A percentile compares a stretch with the other conserved stretches of the same genome.
These are phyloP conservation scores for Tachystola acroxantha DNA, from an alignment of 2,888 invertebrate species.

Conservation along the genomic window DNA sequence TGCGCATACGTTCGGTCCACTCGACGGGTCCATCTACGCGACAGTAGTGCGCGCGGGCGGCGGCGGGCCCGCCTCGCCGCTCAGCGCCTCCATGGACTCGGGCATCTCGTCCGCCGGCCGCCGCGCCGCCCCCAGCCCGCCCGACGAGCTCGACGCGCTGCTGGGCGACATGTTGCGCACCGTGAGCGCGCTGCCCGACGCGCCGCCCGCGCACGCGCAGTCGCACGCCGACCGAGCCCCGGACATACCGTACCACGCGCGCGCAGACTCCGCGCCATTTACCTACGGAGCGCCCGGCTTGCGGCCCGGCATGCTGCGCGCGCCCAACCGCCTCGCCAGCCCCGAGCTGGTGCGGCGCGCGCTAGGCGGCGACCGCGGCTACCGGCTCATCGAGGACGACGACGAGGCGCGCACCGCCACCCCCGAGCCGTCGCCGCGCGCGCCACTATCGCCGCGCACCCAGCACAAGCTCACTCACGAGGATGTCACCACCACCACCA, in stretches of 20 bases:
- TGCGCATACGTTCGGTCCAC: slow-evolving; percentile 88
- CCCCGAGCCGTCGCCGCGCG: slow-evolving; percentile 40
- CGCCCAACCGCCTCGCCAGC: slow-evolving; percentile 87
- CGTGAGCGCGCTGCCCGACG: slow-evolving; percentile 88
- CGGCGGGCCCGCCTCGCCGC: slow-evolving; percentile 80
- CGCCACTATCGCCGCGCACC: slow-evolving; percentile 53
- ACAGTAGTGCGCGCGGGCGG: slow-evolving; percentile 75
- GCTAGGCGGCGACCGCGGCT: slow-evolving; percentile 58
- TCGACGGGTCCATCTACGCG: slow-evolving; percentile 95
- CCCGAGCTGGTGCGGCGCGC: slow-evolving; percentile 91
- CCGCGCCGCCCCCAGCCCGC: slow-evolving; percentile 73
- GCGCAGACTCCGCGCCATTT: slow-evolving; percentile 92
- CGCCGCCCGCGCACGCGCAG: slow-evolving; percentile 53
- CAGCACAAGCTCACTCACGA: slow-evolving; percentile 60
- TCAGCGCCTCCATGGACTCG: slow-evolving; percentile 94
- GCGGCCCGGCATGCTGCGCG: slow-evolving; percentile 81
- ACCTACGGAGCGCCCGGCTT: slow-evolving; percentile 87
- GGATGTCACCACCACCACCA: slow-evolving; percentile 56
- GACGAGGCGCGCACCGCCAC: slow-evolving; percentile 60
- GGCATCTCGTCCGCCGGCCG: slow-evolving; percentile 89
- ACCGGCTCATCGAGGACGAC: slow-evolving; percentile 59
- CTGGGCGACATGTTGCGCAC: slow-evolving; percentile 92
- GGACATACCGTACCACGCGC: slow-evolving; percentile 93
- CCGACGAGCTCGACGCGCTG: slow-evolving; percentile 88
- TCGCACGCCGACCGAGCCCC: slow-evolving; percentile 69